Evolutionary conservation across 53 echinoderm and acorn worm genomes (phyloP).

Genomic region (Holothuria scabra): DNA sequence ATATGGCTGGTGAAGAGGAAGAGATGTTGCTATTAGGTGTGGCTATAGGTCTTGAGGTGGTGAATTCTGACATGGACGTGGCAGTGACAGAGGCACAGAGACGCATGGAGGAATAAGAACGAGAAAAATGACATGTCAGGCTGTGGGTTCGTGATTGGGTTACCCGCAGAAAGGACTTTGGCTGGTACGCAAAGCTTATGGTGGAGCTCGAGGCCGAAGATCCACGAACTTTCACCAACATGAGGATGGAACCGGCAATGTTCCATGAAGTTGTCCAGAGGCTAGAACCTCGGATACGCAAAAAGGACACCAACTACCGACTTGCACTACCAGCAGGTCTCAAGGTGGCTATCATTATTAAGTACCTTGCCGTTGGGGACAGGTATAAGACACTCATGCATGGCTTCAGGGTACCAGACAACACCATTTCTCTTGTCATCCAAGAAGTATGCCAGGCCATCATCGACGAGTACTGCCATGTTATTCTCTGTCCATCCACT

Average conservation of each 20-base stretch:
- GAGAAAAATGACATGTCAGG: too few species aligned
- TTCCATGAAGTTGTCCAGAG: slow-evolving; percentile 39
- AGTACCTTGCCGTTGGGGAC: slow-evolving; percentile 51
- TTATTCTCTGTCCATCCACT: slow-evolving; percentile 21
- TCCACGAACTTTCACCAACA: slow-evolving; percentile 1
- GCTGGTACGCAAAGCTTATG: too few species aligned
- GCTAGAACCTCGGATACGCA: slow-evolving; percentile 39
- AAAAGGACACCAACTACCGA: slow-evolving; percentile 42
- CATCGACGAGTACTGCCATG: background rate
- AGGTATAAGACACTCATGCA: slow-evolving; percentile 31
- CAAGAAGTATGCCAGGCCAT: slow-evolving; percentile 52
- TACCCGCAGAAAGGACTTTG: too few species aligned
- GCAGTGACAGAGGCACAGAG: too few species aligned
- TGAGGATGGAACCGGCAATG: slow-evolving; percentile 23
- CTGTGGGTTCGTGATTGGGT: too few species aligned
- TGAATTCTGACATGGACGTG: too few species aligned
- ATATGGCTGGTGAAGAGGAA: too few species aligned
- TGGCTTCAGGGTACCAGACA: slow-evolving; percentile 28
- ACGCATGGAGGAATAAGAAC: too few species aligned
- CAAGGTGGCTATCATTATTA: slow-evolving; percentile 35
- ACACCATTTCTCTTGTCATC: slow-evolving; percentile 47
- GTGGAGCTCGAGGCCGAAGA: background rate
- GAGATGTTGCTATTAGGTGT: too few species aligned
- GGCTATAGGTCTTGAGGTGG: too few species aligned
- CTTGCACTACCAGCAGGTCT: slow-evolving; percentile 27